These are phyloP conservation scores for Leistus spinibarbis DNA, from an alignment of 2,888 invertebrate genomes.

Conservation along the genomic window DNA sequence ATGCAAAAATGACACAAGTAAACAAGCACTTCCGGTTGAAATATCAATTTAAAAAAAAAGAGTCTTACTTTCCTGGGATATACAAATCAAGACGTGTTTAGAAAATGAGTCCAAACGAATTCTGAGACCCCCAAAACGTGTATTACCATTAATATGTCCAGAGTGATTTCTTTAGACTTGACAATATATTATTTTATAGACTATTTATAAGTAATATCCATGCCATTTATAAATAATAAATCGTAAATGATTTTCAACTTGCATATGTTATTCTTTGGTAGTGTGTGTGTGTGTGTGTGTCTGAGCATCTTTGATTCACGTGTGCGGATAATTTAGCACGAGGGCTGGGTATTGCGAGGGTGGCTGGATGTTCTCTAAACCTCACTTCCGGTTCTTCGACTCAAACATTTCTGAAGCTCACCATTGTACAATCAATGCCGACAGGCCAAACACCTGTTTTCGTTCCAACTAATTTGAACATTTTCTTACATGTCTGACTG, in stretches of 20 bases:
- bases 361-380: not conserved
- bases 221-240: too few relatives aligned
- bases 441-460: conserved; percentile 9
- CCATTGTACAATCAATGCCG: conserved; percentile 9
- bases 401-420: not conserved
- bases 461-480: not conserved
- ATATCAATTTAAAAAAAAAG: too few relatives aligned
- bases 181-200: too few relatives aligned
- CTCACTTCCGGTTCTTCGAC: conserved; percentile 9
- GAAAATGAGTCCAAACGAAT: too few relatives aligned
- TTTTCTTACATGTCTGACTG: conserved; percentile 1
- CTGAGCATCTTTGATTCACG: not conserved
- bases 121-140: too few relatives aligned
- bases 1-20: too few relatives aligned
- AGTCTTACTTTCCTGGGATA: too few relatives aligned
- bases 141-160: too few relatives aligned
- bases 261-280: not conserved
- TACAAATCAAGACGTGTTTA: too few relatives aligned
- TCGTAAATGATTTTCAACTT: not conserved
- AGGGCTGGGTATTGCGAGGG: not conserved
- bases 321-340: conserved; percentile 5
- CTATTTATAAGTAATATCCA: too few relatives aligned
- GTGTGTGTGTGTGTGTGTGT: not conserved
- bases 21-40: too few relatives aligned
- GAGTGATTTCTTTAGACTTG: too few relatives aligned